Conservation (phyloP, 2,113 vertebrate species). For the Ceyx margarethae region DNA sequence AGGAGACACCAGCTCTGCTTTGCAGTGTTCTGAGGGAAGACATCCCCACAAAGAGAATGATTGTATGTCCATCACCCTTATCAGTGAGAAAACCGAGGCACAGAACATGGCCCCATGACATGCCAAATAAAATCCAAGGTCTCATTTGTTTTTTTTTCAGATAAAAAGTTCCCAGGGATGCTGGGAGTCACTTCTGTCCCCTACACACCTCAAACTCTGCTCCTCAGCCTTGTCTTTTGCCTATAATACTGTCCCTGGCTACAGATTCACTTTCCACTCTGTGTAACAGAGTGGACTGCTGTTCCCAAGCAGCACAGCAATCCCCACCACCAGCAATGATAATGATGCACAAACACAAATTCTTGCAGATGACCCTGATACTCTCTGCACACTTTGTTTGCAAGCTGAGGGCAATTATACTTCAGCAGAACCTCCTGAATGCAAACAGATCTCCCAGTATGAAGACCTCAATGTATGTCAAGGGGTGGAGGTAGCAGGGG, state of each 20-base stretch:
- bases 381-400: constrained; percentile 6
- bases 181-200: neutral
- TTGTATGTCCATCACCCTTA: neutral
- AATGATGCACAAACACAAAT: neutral
- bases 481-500: neutral
- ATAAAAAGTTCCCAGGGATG: neutral
- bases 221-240: neutral
- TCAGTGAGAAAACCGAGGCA: neutral
- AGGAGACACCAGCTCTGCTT: neutral
- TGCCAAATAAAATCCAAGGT: neutral
- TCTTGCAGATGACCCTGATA: neutral
- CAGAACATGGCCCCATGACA: neutral
- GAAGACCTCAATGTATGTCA: neutral
- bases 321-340: neutral
- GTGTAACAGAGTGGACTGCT: rapidly evolving
- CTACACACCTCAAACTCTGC: rapidly evolving
- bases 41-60: neutral
- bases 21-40: rapidly evolving
- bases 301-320: neutral
- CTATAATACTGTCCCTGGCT: neutral
- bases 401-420: constrained; percentile 5
- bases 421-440: neutral
- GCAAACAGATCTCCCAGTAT: neutral
- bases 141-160: neutral
- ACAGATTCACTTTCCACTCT: neutral